Conservation (phyloP, 2,113 vertebrate species). For the Uria aalge region DNA sequence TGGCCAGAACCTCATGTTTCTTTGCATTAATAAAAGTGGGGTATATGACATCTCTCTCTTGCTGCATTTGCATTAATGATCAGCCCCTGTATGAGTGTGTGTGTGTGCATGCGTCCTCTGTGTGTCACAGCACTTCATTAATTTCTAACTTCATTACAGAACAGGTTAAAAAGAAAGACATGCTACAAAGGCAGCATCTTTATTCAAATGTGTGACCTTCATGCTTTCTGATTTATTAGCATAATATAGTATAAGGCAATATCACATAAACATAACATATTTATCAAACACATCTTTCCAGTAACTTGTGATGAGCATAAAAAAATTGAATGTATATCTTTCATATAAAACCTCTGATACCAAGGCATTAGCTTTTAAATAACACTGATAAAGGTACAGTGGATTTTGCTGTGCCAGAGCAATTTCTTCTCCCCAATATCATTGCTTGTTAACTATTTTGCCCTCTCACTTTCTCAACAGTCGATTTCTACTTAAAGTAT, state of each 20-base stretch:
- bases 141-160: constrained; percentile 33
- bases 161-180: not conserved
- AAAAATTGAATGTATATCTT: not conserved
- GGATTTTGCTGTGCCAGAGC: not conserved
- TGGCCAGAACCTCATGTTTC: not conserved
- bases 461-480: not conserved
- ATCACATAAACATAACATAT: not conserved
- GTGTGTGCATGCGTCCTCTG: not conserved
- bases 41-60: not conserved
- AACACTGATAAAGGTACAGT: not conserved
- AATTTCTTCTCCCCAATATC: not conserved
- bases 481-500: not conserved
- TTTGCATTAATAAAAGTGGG: not conserved
- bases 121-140: constrained; percentile 14
- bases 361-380: not conserved
- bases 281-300: constrained; percentile 7
- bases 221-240: constrained; percentile 39
- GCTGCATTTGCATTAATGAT: not conserved
- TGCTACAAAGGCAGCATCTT: not conserved
- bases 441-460: not conserved
- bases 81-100: not conserved
- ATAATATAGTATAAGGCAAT: not conserved
- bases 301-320: not conserved
- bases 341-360: not conserved
- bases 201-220: constrained; percentile 21